Evolutionary conservation across 1,140 invertebrate genomes (phyloP), one percentile per base, ranked within the genome.

Genomic region (Diabrotica virgifera): DNA sequence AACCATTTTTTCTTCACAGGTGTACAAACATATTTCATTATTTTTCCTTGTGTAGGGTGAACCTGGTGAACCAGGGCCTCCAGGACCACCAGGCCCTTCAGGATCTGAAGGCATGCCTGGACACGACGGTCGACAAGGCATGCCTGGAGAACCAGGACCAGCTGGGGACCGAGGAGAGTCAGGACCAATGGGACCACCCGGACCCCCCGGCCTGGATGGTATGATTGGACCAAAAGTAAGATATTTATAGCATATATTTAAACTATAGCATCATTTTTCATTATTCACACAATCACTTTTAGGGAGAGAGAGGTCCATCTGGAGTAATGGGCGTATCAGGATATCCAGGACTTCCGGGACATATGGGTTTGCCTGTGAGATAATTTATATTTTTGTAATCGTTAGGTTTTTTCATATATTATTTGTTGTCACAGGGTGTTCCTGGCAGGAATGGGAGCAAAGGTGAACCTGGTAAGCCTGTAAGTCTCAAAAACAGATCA

Each of bases 11-110:
- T 58, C 12, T 36, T 63, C 9, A 11, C 10, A 36, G n/a, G n/a
- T n/a, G n/a, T 13, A 54, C 36, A 13, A n/a, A 37, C 35, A 37
- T 9, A 54, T 9, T 54, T 13, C 11, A 54, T 9, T 9, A n/a
- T 9, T n/a, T 54, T 54, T 13, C 40, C 40, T 14, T 63, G 11
- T 63, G 5, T 74, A 96, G 93, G 94, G 94, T 52, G 92, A 96
- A 79, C 91, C 94, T 58, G 92, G 93, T 56, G 89, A 95, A 78
- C 91, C 93, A 12, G 94, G 94, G 50, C 92, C 92, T 35, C 91
- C 92, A 9, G 94, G 94, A 56, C 89, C 92, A 52, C 84, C 90
- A 10, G 94, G 94, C 35, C 89, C 90, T 13, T 82, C 85, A 63
- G 94, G 93, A 52, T 79, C 84, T 12, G 86, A 89, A 71, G 92